Conservation (phyloP, 2,888 invertebrate species). For the Drosophila hamatofila region DNA sequence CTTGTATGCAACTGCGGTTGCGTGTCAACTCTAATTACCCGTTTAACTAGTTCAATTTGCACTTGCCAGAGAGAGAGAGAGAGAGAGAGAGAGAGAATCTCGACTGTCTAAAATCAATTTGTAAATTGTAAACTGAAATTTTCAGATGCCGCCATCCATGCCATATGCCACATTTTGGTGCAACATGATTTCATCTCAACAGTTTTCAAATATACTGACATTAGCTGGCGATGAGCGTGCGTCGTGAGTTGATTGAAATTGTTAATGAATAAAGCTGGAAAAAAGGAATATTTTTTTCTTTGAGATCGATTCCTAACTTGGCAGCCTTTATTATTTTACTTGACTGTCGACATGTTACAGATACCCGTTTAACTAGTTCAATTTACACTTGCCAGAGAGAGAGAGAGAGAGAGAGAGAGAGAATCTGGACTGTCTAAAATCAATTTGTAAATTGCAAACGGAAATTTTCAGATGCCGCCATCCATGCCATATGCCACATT, state of each 20-base stretch:
- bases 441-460: constrained; percentile 2
- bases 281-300: not conserved
- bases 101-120: constrained; percentile 6
- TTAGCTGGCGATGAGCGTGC: no score
- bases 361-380: constrained; percentile 55
- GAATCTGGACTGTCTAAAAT: not conserved
- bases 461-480: not conserved
- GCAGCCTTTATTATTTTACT: no score
- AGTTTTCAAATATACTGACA: not conserved
- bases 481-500: not conserved
- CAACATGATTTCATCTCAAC: not conserved
- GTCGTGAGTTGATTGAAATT: not conserved
- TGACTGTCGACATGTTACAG: no score
- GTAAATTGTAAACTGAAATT: not conserved
- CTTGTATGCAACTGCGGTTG: constrained; percentile 28
- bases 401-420: not conserved
- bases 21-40: constrained; percentile 66
- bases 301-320: no score
- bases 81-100: not conserved
- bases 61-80: constrained; percentile 8
- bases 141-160: not conserved
- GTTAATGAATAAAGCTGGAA: not conserved
- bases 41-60: constrained; percentile 51
- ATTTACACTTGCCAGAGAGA: constrained; percentile 31
- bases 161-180: not conserved